These are phyloP conservation scores for Mobula hypostoma DNA, from an alignment of 2,113 vertebrate genomes.

Conservation along the genomic window DNA sequence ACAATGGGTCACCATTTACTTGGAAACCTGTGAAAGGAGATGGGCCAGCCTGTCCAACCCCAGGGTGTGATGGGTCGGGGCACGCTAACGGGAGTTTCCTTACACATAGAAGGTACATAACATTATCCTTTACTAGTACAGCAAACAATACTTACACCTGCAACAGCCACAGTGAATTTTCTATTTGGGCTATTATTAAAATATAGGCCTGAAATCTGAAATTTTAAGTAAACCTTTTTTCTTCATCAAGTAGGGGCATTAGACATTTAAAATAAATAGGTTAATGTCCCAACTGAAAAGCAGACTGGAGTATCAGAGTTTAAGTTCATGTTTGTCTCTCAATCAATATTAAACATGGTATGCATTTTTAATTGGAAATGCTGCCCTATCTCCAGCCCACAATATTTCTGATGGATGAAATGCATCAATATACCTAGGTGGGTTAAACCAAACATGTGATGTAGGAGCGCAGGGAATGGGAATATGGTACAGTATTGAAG, in stretches of 20 bases:
- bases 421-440: neutral
- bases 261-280: neutral
- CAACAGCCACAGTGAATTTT: neutral
- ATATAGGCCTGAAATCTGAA: neutral
- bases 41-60: slow-evolving; percentile 86
- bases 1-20: slow-evolving; percentile 82
- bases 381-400: neutral
- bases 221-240: neutral
- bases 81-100: slow-evolving; percentile 97
- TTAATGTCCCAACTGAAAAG: neutral
- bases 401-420: neutral
- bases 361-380: neutral
- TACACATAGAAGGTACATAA: slow-evolving; percentile 83
- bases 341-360: neutral
- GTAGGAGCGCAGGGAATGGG: neutral
- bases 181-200: neutral
- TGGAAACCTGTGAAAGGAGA: slow-evolving; percentile 95
- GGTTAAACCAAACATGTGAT: neutral
- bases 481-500: neutral
- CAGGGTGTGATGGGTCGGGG: slow-evolving; percentile 87
- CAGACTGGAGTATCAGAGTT: neutral
- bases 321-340: neutral
- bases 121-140: neutral
- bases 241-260: neutral
- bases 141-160: neutral